phyloP scores from a whole-genome alignment of 2,888 invertebrate genomes.

The Alloplasta piceator region DNA sequence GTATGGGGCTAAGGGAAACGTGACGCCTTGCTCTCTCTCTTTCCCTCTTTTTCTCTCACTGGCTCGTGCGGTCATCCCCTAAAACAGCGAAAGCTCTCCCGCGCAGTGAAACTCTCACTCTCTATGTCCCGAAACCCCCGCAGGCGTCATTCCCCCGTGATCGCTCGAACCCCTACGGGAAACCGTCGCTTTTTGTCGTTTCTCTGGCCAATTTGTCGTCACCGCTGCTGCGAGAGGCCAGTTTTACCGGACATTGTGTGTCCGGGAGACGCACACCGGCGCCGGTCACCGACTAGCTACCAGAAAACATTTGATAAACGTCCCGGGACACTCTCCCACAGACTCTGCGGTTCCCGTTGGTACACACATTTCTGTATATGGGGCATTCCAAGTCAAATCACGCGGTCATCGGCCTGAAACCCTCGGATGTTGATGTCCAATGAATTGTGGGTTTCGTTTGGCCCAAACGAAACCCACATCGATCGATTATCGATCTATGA shows the following conservation, averaged over 20 bases:
- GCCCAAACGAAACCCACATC: no score
- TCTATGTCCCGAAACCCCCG: constrained; percentile 7
- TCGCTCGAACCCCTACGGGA: constrained; percentile 24
- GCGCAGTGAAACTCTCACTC: constrained; percentile 24
- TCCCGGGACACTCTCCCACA: constrained; percentile 24
- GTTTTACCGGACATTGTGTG: constrained; percentile 59
- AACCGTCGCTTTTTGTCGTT: constrained; percentile 50
- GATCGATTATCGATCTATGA: no score
- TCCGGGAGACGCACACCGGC: constrained; percentile 23
- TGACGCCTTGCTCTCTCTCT: neutral
- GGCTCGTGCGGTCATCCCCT: constrained; percentile 34
- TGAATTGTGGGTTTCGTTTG: no score
- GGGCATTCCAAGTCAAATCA: no score
- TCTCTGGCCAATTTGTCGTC: constrained; percentile 51
- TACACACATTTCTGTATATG: neutral
- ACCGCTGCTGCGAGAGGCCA: constrained; percentile 31
- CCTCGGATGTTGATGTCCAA: no score
- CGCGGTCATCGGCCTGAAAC: no score
- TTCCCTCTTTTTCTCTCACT: neutral
- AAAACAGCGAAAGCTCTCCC: constrained; percentile 44
- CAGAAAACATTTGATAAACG: constrained; percentile 65
- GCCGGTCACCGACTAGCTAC: constrained; percentile 8
- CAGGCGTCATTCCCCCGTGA: constrained; percentile 33
- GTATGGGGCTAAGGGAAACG: constrained; percentile 24
- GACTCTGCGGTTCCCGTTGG: neutral